Evolutionary conservation across 2,113 vertebrate genomes (phyloP), one percentile per base, ranked within the genome.

Genomic region (Otus sunia): DNA sequence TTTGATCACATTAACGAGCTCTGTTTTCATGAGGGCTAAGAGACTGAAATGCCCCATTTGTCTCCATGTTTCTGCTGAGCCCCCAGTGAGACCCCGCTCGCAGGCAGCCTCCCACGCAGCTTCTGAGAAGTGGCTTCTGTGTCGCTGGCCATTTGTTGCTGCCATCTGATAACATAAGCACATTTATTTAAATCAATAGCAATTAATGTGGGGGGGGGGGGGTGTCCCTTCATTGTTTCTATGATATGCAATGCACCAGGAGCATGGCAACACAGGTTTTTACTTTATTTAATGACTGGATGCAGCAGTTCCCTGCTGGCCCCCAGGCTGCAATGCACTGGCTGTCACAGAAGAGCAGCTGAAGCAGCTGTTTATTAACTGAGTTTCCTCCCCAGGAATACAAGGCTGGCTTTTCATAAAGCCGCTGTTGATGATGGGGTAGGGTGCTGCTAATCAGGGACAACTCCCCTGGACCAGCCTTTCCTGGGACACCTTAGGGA

Each of bases 241-340:
- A 2, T 25, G 58, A 9, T 23, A 55, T 4, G 17, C 55, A 37
- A 43, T 71, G 75, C 41, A 90, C 21, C 7, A 3, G 67, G 75
- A 92, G 13, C n/a, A 39, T 4, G 2, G 45, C 53, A 87, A 18
- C 60, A n/a, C 52, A 39, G 52, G 50, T 47, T 89, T 91, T 56
- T 45, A 9, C 81, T 93, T 87, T 78, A 53, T 83, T 68, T 63
- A 81, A 84, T 34, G 50, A 26, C 68, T 8, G 55, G 37, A 25
- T 2, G 39, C 82, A 88, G 27, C 53, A 39, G 45, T 3, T 88
- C 52, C 71, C 80, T 69, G 67, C 26, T 86, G 39, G 68, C 17
- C 72, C 20, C 1, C 0, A 2, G 69, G 78, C 86, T 75, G 52
- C 0, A 0, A 4, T 3, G 25, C 74, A 32, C 32, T 0, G 23